Conservation (phyloP, 2,113 vertebrate species). For the Natator depressus region DNA sequence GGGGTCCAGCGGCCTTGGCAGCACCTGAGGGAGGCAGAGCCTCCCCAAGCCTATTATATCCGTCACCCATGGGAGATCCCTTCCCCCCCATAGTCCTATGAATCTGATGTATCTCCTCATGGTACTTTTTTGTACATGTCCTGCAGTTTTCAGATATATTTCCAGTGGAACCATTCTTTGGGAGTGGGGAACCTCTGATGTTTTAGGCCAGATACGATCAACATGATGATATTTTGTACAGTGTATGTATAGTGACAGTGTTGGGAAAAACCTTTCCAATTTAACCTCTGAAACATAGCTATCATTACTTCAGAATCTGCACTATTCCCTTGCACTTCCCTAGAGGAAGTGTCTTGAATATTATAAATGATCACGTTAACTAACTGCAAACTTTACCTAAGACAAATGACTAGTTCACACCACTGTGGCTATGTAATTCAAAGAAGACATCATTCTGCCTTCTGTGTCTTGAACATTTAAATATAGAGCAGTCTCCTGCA, state of each 20-base stretch:
- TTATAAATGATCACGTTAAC: background rate
- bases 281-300: background rate
- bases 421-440: background rate
- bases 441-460: background rate
- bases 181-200: background rate
- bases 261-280: background rate
- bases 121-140: background rate
- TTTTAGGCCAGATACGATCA: background rate
- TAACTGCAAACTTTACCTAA: background rate
- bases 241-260: background rate
- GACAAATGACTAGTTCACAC: background rate
- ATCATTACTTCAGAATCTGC: background rate
- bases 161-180: rapidly evolving
- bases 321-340: background rate
- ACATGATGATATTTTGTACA: rapidly evolving
- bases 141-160: too few species aligned
- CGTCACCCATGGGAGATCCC: too few species aligned
- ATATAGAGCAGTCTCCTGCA: background rate
- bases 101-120: background rate
- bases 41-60: too few species aligned
- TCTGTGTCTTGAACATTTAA: too few species aligned
- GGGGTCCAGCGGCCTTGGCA: too few species aligned
- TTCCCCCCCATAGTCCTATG: too few species aligned
- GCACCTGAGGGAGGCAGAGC: too few species aligned
- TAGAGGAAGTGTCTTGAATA: background rate